phyloP scores from a whole-genome alignment of 30 jellyfish, hydroid and myxozoan genomes.

The Cassiopea andromeda region DNA sequence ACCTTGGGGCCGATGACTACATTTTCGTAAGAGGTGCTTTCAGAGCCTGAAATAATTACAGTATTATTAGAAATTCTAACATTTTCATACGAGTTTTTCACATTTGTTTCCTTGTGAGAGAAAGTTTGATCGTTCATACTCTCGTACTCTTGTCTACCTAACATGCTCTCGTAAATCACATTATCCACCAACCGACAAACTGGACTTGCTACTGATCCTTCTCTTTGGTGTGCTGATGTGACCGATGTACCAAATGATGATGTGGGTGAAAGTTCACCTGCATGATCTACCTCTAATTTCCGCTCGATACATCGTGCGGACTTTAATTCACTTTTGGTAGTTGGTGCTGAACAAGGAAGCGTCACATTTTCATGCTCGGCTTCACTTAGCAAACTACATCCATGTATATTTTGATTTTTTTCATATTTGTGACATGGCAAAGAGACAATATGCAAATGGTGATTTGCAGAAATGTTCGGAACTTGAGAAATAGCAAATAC shows the following conservation, averaged over 20 bases:
- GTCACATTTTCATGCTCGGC: conserved; percentile 23
- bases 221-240: conserved; percentile 25
- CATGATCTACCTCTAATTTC: background rate
- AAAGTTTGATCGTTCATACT: conserved; percentile 3
- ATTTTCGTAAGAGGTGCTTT: conserved; percentile 40
- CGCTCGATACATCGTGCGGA: conserved; percentile 13
- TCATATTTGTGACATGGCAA: conserved; percentile 45
- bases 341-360: conserved; percentile 72
- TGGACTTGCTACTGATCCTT: background rate
- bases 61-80: background rate
- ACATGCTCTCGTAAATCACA: conserved; percentile 50
- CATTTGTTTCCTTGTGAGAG: background rate
- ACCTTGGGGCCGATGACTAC: background rate
- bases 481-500: background rate
- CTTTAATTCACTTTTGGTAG: conserved; percentile 48
- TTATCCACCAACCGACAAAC: conserved; percentile 30
- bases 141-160: conserved; percentile 36
- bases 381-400: conserved; percentile 15
- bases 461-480: background rate
- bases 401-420: background rate
- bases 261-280: conserved; percentile 24
- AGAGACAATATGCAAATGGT: conserved; percentile 23
- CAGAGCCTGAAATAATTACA: background rate
- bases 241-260: conserved; percentile 66
- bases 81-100: conserved; percentile 13